Percentiles rank a stretch among this genome's conserved stretches.
These are phyloP conservation scores for Parotia lawesii DNA, from an alignment of 2,113 vertebrate species.

Conservation along the genomic window DNA sequence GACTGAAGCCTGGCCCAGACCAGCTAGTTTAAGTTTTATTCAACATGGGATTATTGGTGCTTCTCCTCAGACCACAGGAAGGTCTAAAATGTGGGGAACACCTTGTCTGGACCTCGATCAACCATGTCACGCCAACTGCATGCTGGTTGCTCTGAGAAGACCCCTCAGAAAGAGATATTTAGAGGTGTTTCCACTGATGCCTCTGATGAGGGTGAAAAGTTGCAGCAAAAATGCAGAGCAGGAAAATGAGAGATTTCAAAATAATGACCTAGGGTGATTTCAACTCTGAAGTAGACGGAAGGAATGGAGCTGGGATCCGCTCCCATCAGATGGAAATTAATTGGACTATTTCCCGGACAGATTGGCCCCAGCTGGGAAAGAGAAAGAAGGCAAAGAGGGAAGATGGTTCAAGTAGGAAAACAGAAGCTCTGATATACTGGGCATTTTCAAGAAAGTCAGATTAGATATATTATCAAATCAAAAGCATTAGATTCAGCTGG, in stretches of 20 bases:
- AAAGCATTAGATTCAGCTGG: constrained; percentile 14
- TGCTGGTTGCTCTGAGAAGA: neutral
- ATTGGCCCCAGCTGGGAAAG: constrained; percentile 57
- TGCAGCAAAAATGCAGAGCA: neutral
- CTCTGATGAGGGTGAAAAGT: neutral
- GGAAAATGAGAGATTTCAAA: constrained; percentile 26
- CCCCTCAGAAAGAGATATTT: neutral
- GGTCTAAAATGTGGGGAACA: neutral
- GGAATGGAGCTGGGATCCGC: neutral
- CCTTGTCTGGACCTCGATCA: neutral
- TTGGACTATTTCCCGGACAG: constrained; percentile 54
- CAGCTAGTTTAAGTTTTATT: neutral
- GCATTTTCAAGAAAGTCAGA: constrained; percentile 23
- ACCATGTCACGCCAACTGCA: accelerated
- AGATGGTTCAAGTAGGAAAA: constrained; percentile 36
- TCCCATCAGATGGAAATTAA: constrained; percentile 61
- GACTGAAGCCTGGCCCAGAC: neutral
- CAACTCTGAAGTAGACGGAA: neutral
- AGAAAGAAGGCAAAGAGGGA: constrained; percentile 26
- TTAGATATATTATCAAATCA: constrained; percentile 56
- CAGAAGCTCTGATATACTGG: constrained; percentile 25
- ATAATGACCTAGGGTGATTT: constrained; percentile 42
- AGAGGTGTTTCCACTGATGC: neutral
- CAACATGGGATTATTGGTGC: neutral
- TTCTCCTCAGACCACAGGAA: neutral